These are phyloP conservation scores for Palythoa grandis DNA, from an alignment of 92 coral and sea anemone species.

Conservation along the genomic window DNA sequence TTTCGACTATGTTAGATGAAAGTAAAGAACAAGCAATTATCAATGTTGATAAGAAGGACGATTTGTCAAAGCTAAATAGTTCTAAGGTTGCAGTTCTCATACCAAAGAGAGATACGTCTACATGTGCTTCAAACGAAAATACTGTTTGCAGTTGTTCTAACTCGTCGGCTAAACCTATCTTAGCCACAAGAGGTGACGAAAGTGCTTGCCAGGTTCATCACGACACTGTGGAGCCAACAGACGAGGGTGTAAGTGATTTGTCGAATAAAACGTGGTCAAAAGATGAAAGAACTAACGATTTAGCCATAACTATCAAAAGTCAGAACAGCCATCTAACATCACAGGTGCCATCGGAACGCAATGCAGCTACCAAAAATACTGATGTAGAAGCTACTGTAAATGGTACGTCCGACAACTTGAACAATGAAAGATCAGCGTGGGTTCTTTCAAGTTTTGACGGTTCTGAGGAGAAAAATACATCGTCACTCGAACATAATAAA, in stretches of 20 bases:
- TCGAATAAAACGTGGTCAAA: background rate
- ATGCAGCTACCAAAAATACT: background rate
- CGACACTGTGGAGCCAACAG: background rate
- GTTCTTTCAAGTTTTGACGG: conserved; percentile 37
- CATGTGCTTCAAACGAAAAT: background rate
- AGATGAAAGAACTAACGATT: background rate
- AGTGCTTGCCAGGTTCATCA: background rate
- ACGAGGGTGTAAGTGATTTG: background rate
- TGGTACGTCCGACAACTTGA: background rate
- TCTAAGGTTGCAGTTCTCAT: background rate
- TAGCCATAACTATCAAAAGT: background rate
- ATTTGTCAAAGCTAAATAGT: background rate
- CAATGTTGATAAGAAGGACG: background rate
- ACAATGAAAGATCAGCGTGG: conserved; percentile 1
- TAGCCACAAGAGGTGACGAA: background rate
- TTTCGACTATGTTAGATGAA: background rate
- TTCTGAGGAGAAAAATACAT: background rate
- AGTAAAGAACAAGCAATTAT: background rate
- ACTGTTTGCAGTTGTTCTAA: background rate
- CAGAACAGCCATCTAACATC: background rate
- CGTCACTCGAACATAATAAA: background rate
- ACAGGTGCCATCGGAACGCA: background rate
- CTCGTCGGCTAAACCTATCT: background rate
- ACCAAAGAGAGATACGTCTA: background rate
- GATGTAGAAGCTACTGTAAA: background rate